Percentiles rank a stretch among this genome's conserved stretches.
Evolutionary conservation across 2,113 vertebrate genomes (phyloP).

Genomic region (Oryzias celebensis): DNA sequence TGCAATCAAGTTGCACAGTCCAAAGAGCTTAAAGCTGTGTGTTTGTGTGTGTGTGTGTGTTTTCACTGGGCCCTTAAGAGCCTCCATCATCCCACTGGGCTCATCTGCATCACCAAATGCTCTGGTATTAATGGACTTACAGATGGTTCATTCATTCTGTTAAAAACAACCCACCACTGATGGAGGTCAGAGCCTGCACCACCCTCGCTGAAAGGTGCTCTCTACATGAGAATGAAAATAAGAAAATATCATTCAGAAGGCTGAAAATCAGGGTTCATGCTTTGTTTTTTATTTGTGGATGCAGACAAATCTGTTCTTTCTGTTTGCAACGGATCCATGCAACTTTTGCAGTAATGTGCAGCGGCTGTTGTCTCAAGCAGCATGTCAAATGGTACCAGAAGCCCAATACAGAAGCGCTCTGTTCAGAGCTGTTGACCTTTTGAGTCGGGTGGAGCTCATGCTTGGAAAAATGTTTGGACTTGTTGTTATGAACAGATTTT

Average conservation of each 20-base stretch:
- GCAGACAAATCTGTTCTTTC: conserved; percentile 7
- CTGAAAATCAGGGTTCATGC: too few relatives aligned
- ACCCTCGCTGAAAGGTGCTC: background rate
- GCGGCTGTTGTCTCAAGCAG: conserved; percentile 49
- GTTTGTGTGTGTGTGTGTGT: conserved; percentile 36
- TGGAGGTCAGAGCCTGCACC: background rate
- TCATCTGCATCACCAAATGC: conserved; percentile 35
- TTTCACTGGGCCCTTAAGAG: conserved; percentile 61
- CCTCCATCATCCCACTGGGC: conserved; percentile 41
- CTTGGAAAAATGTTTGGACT: conserved; percentile 48
- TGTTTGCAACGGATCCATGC: conserved; percentile 14
- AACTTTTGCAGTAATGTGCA: conserved; percentile 50
- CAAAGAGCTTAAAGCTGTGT: conserved; percentile 28
- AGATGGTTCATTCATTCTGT: conserved; percentile 8
- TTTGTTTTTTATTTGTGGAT: too few relatives aligned
- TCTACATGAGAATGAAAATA: background rate
- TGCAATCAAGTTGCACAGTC: conserved; percentile 30
- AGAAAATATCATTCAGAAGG: too few relatives aligned
- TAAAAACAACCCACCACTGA: conserved; percentile 16
- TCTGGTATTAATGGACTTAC: conserved; percentile 23
- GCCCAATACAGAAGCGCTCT: conserved; percentile 53
- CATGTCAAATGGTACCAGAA: conserved; percentile 46
- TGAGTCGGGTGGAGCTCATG: conserved; percentile 56
- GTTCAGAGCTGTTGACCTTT: conserved; percentile 65
- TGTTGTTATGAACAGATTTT: conserved; percentile 30